Evolutionary conservation across 1,140 invertebrate genomes (phyloP).

Genomic region (Lanistes nyassanus): DNA sequence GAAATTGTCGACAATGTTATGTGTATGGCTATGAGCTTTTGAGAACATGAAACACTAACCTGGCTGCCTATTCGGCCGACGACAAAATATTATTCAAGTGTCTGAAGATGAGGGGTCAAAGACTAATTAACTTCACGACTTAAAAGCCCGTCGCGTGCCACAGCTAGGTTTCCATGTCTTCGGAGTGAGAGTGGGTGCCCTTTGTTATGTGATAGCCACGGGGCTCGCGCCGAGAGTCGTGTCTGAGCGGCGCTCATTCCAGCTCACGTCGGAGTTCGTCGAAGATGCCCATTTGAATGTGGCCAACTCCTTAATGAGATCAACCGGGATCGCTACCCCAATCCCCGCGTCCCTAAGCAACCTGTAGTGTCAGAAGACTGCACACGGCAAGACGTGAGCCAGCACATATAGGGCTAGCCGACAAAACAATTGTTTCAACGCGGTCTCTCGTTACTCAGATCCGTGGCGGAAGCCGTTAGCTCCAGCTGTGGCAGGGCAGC

Average conservation of each 20-base stretch:
- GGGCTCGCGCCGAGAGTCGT: too few relatives aligned
- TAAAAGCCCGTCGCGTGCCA: background rate
- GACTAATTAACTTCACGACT: background rate
- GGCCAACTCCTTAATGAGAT: conserved; percentile 2
- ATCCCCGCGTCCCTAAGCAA: conserved; percentile 1
- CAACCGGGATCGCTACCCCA: background rate
- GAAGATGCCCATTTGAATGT: conserved; percentile 10
- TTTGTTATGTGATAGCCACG: too few relatives aligned
- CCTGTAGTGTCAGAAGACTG: background rate
- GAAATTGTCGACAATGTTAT: too few relatives aligned
- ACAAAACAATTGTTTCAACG: background rate
- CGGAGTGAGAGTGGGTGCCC: too few relatives aligned
- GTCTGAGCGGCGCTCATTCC: background rate
- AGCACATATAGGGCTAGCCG: background rate
- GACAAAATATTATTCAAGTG: too few relatives aligned
- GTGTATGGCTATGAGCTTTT: too few relatives aligned
- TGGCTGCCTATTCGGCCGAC: too few relatives aligned
- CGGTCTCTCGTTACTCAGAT: background rate
- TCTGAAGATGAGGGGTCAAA: too few relatives aligned
- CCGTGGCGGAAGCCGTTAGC: background rate
- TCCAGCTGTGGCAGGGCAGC: background rate
- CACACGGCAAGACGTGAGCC: conserved; percentile 1
- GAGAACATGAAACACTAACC: too few relatives aligned
- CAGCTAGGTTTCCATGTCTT: background rate
- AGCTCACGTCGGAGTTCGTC: background rate